These are phyloP conservation scores for Junco hyemalis DNA, from an alignment of 2,113 vertebrate genomes.

Conservation along the genomic window DNA sequence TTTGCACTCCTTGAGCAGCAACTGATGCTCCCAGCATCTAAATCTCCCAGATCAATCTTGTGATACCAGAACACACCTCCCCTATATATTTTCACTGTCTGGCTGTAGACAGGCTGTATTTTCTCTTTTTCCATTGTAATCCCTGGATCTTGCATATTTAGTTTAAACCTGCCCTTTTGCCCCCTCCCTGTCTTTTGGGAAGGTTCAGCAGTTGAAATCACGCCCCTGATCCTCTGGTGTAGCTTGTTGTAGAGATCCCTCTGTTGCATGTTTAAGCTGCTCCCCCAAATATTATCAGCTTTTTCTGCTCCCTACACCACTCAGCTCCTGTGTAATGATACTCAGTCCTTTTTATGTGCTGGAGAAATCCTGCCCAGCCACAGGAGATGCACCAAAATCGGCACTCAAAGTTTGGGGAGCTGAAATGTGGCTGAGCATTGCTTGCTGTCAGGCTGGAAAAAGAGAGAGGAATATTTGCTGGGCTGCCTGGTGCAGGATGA, in stretches of 20 bases:
- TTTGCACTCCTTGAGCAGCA: neutral
- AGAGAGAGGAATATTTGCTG: neutral
- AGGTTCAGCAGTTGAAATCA: neutral
- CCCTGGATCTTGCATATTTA: neutral
- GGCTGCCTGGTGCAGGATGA: neutral
- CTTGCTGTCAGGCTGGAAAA: neutral
- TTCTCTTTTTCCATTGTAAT: neutral
- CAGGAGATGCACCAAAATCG: neutral
- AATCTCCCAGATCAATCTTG: neutral
- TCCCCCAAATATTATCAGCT: neutral
- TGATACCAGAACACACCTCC: neutral
- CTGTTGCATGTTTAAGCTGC: neutral
- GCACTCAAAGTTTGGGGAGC: neutral
- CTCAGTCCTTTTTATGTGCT: neutral
- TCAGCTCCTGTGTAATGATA: neutral
- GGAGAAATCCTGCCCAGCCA: neutral
- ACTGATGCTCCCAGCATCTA: slow-evolving; percentile 8
- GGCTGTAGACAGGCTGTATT: neutral
- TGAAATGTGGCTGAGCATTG: neutral
- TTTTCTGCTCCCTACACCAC: neutral
- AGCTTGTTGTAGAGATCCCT: neutral
- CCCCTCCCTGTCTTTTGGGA: neutral
- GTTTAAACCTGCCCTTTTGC: neutral
- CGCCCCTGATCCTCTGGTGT: neutral
- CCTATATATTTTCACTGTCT: rapidly evolving